Conservation (phyloP, 2,113 vertebrate species). For the Neogale vison region DNA sequence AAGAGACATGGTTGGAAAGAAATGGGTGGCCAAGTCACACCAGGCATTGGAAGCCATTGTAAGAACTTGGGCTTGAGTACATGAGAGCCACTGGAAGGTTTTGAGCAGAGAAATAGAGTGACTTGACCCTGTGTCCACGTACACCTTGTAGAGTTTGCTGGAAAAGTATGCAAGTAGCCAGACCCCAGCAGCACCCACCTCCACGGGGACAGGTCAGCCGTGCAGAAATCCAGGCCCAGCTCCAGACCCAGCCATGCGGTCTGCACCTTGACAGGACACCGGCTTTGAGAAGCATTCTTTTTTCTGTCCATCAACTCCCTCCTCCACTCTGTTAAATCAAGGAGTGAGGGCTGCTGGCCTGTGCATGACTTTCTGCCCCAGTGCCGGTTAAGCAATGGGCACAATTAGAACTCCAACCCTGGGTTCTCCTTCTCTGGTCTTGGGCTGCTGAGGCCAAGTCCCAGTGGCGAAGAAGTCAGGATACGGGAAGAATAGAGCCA, state of each 20-base stretch:
- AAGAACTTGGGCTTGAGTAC: neutral
- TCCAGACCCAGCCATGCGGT: neutral
- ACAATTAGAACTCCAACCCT: neutral
- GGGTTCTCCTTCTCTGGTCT: neutral
- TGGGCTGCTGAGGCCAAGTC: neutral
- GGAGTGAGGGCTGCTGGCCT: neutral
- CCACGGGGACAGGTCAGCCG: neutral
- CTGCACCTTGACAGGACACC: neutral
- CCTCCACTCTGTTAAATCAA: neutral
- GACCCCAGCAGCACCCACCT: neutral
- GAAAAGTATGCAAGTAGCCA: neutral
- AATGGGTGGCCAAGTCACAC: accelerated
- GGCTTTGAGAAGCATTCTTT: accelerated
- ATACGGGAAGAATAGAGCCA: neutral
- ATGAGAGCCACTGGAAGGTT: neutral
- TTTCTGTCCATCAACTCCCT: neutral
- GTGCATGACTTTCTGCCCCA: neutral
- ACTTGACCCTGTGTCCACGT: neutral
- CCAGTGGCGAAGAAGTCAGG: neutral
- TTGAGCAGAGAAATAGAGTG: neutral
- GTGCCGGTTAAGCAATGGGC: neutral
- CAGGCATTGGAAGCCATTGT: neutral
- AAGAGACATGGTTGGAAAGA: neutral
- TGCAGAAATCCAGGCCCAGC: neutral
- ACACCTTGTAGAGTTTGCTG: neutral